Base-by-base conservation (phyloP, 2,113 vertebrate species). In the Capra hircus region DNA sequence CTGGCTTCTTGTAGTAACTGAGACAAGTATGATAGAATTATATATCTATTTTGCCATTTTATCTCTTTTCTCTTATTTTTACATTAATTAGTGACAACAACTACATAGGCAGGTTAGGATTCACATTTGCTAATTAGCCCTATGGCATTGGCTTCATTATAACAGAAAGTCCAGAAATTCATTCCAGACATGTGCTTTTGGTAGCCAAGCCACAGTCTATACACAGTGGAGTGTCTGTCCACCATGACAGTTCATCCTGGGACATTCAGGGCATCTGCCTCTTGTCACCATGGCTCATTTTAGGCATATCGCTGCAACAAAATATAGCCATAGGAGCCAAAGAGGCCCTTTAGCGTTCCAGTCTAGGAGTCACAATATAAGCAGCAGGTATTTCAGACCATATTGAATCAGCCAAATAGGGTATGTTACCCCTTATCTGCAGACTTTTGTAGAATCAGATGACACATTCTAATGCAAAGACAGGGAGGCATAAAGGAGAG, bases 191-290 rank as follows among this genome's bases (percentile, higher is more conserved):
- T 45, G 23, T 85, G 12, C 12, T 40, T 91, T 88, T 97, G 77
- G 10, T 90, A 87, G 57, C 28, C 71, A 95, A 92, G 91, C 48
- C 23, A 90, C 4, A 15, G 71, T 95, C 45, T 62, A 12, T 23
- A 52, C 50, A 74, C 40, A 83, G 0, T 43, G 62, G 27, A 88
- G n/a, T 85, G 36, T 88, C 27, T 89, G 55, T 92, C 57, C 40
- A 88, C 94, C 40, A 52, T 17, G 45, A 88, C 43, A 95, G 4
- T 57, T 90, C 40, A 90, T 85, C 71, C 62, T 55, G 33, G 19
- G 92, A 95, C 95, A 94, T 74, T 90, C 60, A 50, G 84, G 84
- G 91, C 62, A 95, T 95, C 93, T 97, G 93, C 81, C 67, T 97
- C 28, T 64, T 91, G 91, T 97, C 95, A 96, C 36, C n/a, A 87